phyloP scores from a whole-genome alignment of 1,140 invertebrate species.

The Drosophila truncata region DNA sequence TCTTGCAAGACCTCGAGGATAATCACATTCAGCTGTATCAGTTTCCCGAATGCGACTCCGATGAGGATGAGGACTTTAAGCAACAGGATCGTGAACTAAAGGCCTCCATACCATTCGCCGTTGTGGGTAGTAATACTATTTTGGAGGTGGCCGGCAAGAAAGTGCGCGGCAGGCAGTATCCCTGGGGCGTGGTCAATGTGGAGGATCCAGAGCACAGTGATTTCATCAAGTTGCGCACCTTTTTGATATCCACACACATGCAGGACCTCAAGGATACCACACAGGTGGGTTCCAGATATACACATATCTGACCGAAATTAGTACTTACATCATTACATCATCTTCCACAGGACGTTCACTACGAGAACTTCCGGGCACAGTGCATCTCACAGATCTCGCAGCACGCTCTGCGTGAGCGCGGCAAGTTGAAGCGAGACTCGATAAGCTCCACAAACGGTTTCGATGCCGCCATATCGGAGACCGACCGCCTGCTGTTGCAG shows the following conservation, averaged over 20 bases:
- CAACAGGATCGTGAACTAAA: constrained; percentile 95
- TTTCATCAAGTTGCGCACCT: constrained; percentile 97
- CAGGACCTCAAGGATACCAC: constrained; percentile 98
- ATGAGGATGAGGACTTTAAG: constrained; percentile 97
- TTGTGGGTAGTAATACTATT: constrained; percentile 98
- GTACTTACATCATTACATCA: not conserved
- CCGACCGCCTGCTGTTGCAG: constrained; percentile 93
- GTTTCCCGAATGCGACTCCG: constrained; percentile 98
- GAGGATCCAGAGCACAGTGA: constrained; percentile 99
- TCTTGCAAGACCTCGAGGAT: constrained; percentile 92
- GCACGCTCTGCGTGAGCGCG: constrained; percentile 91
- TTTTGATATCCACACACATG: constrained; percentile 98
- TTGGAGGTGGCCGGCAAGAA: constrained; percentile 96
- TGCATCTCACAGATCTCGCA: constrained; percentile 96
- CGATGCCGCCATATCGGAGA: constrained; percentile 92
- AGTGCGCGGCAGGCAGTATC: constrained; percentile 96
- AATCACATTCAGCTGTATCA: constrained; percentile 97
- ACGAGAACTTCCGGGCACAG: constrained; percentile 97
- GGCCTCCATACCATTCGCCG: constrained; percentile 97
- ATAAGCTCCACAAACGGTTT: constrained; percentile 89
- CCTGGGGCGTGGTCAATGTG: constrained; percentile 99
- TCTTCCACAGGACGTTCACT: constrained; percentile 93
- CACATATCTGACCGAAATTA: too few species aligned
- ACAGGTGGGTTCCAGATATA: constrained; percentile 86
- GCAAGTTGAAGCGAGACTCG: constrained; percentile 95